Evolutionary conservation across 2,113 vertebrate species (phyloP), one percentile per base, ranked within the genome.

Genomic region (Microcebus ravelobensis): DNA sequence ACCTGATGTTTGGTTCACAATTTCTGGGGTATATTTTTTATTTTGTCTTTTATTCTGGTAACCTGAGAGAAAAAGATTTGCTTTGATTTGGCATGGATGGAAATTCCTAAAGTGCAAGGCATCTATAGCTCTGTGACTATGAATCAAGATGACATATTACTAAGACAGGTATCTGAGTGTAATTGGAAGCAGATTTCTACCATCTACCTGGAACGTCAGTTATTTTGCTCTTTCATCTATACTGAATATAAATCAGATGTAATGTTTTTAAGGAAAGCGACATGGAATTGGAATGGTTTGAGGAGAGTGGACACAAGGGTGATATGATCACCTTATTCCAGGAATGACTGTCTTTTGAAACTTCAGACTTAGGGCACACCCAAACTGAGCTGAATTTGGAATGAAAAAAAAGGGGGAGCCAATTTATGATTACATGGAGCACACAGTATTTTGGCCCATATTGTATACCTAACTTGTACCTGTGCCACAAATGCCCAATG

Each of bases 211-310:
- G 74, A 84, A 65, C 80, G 29, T 27, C 21, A 80, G 73, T 88
- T 84, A 27, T 50, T 84, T 96, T 94, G 9, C 39, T 92, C 27
- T 80, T 93, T 93, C 42, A 55, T 67, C 14, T 96, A 55, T 20
- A 83, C 42, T 27, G 29, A 89, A 68, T 74, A 61, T 73, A 80
- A 88, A 80, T 42, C 13, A 65, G 59, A 68, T 55, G 34, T 7
- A 80, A 45, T 34, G 7, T 18, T 63, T 89, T 34, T 59, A 59
- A 34, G 18, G 27, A 39, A 96, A 91, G 8, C 68, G 63, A 18
- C 6, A 85, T 65, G 14, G 23, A 59, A 85, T 27, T 29, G 55
- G 11, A n/a, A 63, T 48, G 76, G 39, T 39, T 87, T 89, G 39
- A 96, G 36, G 18, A 18, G 29, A 55, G 2, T 29, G 4, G 29